Evolutionary conservation across 2,113 vertebrate species (phyloP).

Genomic region (Leptobrachium ailaonicum): DNA sequence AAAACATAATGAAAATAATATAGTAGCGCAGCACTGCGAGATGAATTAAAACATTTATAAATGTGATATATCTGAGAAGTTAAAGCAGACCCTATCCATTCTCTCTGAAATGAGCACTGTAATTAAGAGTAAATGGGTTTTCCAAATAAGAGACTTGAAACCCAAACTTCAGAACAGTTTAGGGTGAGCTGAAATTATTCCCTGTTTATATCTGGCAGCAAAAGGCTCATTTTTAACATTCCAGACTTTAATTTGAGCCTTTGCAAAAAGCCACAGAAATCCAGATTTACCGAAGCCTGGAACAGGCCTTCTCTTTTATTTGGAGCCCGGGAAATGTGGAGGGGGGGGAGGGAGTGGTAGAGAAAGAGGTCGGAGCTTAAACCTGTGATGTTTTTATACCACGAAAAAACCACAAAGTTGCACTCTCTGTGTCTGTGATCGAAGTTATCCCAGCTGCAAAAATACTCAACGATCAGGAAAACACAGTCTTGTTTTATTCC

Average conservation of each 20-base stretch:
- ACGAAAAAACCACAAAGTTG: constrained; percentile 41
- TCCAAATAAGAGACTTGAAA: constrained; percentile 46
- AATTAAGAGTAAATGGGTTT: constrained; percentile 44
- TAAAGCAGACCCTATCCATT: constrained; percentile 20
- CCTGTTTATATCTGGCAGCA: constrained; percentile 46
- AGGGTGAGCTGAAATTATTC: constrained; percentile 47
- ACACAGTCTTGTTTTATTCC: constrained; percentile 42
- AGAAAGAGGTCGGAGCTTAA: constrained; percentile 31
- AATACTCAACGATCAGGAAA: constrained; percentile 46
- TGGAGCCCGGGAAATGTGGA: constrained; percentile 40
- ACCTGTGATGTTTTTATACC: constrained; percentile 50
- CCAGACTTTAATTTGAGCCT: constrained; percentile 50
- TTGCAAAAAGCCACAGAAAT: constrained; percentile 50
- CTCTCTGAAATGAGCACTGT: constrained; percentile 24
- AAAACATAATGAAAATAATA: not conserved
- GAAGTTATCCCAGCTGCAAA: constrained; percentile 46
- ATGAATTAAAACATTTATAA: not conserved
- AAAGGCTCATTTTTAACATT: constrained; percentile 46
- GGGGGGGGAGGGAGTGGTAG: constrained; percentile 19
- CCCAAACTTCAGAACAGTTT: constrained; percentile 42
- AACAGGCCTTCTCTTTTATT: constrained; percentile 49
- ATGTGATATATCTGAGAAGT: not conserved
- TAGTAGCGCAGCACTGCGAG: not conserved
- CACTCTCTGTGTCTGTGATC: constrained; percentile 44
- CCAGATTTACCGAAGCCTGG: constrained; percentile 46